These are phyloP conservation scores for Thinocorus orbignyianus DNA, from an alignment of 2,113 vertebrate species.

Conservation along the genomic window DNA sequence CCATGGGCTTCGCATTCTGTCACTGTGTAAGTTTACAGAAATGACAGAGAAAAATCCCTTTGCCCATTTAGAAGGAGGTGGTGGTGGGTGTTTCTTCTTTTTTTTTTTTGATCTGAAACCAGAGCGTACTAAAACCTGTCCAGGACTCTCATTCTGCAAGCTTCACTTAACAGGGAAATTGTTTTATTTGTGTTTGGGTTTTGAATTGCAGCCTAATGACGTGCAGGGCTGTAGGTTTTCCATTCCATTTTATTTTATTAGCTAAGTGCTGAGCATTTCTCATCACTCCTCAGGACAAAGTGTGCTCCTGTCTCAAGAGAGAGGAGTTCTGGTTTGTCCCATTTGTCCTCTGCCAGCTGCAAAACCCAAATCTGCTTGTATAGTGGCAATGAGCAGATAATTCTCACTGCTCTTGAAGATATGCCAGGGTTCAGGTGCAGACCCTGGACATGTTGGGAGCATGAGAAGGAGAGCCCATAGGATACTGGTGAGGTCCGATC, in stretches of 20 bases:
- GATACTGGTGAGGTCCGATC: too few species aligned
- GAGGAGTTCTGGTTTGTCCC: neutral
- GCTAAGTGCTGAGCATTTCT: neutral
- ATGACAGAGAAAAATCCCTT: neutral
- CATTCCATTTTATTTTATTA: neutral
- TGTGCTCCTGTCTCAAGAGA: neutral
- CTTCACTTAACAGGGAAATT: constrained; percentile 9
- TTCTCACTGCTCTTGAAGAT: neutral
- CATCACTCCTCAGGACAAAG: neutral
- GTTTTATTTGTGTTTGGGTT: constrained; percentile 20
- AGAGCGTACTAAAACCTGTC: neutral
- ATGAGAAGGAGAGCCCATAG: neutral
- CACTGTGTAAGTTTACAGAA: neutral
- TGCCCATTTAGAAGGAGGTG: neutral
- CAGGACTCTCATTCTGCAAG: neutral
- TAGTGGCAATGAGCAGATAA: rapidly evolving
- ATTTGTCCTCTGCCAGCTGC: neutral
- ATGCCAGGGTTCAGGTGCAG: neutral
- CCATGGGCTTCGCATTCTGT: too few species aligned
- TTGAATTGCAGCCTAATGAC: neutral
- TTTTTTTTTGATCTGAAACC: neutral
- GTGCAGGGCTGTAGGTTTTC: neutral
- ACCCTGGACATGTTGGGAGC: neutral
- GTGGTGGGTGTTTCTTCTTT: neutral
- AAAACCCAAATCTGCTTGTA: neutral